Conservation (phyloP, 2,888 invertebrate genomes). For the Amiota communis region DNA sequence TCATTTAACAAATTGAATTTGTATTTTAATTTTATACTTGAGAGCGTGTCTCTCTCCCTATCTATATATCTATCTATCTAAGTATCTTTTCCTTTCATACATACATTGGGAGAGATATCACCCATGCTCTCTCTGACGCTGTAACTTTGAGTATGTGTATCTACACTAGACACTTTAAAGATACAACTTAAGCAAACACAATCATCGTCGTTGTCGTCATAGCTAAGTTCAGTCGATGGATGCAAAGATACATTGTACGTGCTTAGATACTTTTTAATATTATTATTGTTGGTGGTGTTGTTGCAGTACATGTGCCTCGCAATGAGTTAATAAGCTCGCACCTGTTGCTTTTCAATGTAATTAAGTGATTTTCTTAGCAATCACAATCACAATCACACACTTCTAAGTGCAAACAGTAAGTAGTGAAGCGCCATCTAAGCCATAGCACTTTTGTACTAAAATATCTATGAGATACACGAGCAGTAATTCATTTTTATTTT, state of each 20-base stretch:
- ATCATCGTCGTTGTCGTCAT: no score
- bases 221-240: background rate
- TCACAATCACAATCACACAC: slow-evolving; percentile 19
- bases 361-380: slow-evolving; percentile 22
- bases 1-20: slow-evolving; percentile 31
- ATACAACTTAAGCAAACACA: background rate
- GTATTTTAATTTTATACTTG: slow-evolving; percentile 12
- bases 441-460: background rate
- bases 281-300: background rate
- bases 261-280: no score
- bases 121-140: no score
- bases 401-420: background rate
- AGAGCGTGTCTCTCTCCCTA: no score
- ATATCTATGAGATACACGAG: background rate
- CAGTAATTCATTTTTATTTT: slow-evolving; percentile 8
- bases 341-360: slow-evolving; percentile 36
- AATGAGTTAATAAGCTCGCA: slow-evolving; percentile 40
- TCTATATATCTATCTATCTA: no score
- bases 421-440: background rate
- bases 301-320: slow-evolving; percentile 11
- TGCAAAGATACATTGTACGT: background rate
- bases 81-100: no score
- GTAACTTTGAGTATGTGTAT: background rate
- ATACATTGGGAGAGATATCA: no score
- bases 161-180: background rate